Conservation (phyloP, 2,113 vertebrate genomes). For the Mus spicilegus region DNA sequence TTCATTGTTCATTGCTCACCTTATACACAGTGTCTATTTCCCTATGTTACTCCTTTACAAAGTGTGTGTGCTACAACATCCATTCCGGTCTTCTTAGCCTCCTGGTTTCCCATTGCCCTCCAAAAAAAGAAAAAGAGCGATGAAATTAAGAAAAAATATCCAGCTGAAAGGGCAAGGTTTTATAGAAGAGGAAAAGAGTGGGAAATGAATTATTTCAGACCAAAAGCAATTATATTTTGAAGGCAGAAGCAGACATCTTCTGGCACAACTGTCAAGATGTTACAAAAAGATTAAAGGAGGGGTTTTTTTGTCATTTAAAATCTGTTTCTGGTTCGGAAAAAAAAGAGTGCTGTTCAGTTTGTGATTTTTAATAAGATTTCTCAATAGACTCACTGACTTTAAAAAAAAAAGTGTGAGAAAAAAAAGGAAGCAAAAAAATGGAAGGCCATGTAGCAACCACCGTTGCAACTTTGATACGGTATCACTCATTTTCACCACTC, state of each 20-base stretch:
- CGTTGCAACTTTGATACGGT: slow-evolving; percentile 76
- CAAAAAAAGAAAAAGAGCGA: slow-evolving; percentile 63
- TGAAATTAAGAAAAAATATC: slow-evolving; percentile 77
- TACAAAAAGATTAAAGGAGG: slow-evolving; percentile 84
- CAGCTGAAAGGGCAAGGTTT: slow-evolving; percentile 78
- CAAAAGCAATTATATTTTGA: slow-evolving; percentile 86
- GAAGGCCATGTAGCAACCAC: slow-evolving; percentile 75
- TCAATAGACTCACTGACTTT: slow-evolving; percentile 79
- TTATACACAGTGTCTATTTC: background rate
- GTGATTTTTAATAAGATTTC: slow-evolving; percentile 85
- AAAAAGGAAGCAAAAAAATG: slow-evolving; percentile 70
- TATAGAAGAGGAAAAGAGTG: slow-evolving; percentile 70
- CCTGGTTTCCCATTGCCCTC: slow-evolving; percentile 45
- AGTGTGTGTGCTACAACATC: background rate
- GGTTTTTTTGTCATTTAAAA: slow-evolving; percentile 82
- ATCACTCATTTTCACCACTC: slow-evolving; percentile 73
- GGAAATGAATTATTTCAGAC: slow-evolving; percentile 83
- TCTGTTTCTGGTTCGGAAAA: slow-evolving; percentile 79
- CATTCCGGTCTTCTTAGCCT: background rate
- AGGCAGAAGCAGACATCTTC: slow-evolving; percentile 81
- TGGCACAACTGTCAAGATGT: slow-evolving; percentile 85
- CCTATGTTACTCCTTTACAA: background rate
- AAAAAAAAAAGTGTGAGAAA: slow-evolving; percentile 72
- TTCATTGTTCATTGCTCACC: background rate
- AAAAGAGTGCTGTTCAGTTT: slow-evolving; percentile 74